These are phyloP conservation scores for Brachionus sp. DNA, from an alignment of 1,140 invertebrate species.

Conservation along the genomic window DNA sequence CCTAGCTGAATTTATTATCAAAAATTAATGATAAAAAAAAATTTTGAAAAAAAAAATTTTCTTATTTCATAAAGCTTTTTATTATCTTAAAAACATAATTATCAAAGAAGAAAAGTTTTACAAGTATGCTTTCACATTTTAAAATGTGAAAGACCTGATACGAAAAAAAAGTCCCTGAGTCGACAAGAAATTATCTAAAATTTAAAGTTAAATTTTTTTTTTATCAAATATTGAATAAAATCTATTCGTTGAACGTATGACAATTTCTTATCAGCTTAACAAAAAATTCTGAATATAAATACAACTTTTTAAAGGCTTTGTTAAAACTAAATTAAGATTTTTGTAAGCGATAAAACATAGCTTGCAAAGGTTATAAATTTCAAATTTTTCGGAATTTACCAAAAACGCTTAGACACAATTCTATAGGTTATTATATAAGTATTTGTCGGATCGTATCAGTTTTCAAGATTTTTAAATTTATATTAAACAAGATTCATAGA, in stretches of 20 bases:
- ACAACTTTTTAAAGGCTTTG: background rate
- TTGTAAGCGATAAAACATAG: background rate
- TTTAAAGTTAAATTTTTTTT: background rate
- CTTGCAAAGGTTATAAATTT: constrained; percentile 32
- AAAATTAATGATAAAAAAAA: background rate
- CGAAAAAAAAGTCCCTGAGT: background rate
- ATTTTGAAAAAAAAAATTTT: background rate
- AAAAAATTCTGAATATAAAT: background rate
- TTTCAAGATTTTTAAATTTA: constrained; percentile 1
- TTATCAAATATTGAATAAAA: background rate
- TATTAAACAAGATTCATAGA: background rate
- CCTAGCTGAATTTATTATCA: background rate
- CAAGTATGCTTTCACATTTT: background rate
- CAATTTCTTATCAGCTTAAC: background rate
- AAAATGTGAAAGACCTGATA: constrained; percentile 2
- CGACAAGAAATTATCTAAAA: background rate
- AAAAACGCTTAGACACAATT: background rate
- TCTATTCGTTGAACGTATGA: background rate
- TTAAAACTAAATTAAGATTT: background rate
- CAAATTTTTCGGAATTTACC: background rate
- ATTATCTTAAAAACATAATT: background rate
- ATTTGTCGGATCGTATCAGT: constrained; percentile 16
- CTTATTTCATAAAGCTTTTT: background rate
- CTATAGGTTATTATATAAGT: constrained; percentile 16
- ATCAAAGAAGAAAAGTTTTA: background rate